phyloP scores from a whole-genome alignment of 1,140 invertebrate genomes.

The Dinoponera quadriceps region DNA sequence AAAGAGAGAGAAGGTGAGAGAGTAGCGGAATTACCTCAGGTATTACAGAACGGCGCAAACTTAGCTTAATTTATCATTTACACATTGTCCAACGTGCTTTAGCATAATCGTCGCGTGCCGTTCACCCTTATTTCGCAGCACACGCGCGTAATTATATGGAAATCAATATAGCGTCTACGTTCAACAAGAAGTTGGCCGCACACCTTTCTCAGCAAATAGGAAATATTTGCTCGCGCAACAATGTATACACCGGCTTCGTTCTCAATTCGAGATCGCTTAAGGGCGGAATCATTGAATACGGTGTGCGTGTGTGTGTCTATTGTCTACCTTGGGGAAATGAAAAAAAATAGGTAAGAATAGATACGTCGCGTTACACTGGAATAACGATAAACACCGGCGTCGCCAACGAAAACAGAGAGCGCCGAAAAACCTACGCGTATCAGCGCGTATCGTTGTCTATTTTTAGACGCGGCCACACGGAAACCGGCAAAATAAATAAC shows the following conservation, averaged over 20 bases:
- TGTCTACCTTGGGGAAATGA: not conserved
- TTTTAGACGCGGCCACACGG: slow-evolving; percentile 36
- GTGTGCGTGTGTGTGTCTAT: not conserved
- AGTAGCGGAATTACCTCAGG: slow-evolving; percentile 7
- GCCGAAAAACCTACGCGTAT: slow-evolving; percentile 1
- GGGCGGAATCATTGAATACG: no score
- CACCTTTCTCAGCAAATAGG: slow-evolving; percentile 18
- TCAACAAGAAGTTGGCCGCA: slow-evolving; percentile 18
- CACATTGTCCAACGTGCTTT: slow-evolving; percentile 46
- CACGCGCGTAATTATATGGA: slow-evolving; percentile 52
- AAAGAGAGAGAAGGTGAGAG: not conserved
- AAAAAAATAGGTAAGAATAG: slow-evolving; percentile 36
- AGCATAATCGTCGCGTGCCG: slow-evolving; percentile 51
- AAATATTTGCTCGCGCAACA: slow-evolving; percentile 36
- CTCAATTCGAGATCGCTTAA: slow-evolving; percentile 8
- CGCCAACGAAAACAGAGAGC: slow-evolving; percentile 51
- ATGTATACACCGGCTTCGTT: slow-evolving; percentile 20
- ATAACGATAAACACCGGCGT: slow-evolving; percentile 56
- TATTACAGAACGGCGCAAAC: slow-evolving; percentile 26
- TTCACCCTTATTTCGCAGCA: slow-evolving; percentile 42
- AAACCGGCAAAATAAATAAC: slow-evolving; percentile 59
- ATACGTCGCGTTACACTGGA: slow-evolving; percentile 39
- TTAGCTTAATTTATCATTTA: slow-evolving; percentile 57
- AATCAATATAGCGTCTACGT: slow-evolving; percentile 53
- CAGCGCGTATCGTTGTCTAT: slow-evolving; percentile 13